Evolutionary conservation across 2,797 vertebrate genomes (phyloP).

Genomic region (Ctenochaetus hawaiiensis): DNA sequence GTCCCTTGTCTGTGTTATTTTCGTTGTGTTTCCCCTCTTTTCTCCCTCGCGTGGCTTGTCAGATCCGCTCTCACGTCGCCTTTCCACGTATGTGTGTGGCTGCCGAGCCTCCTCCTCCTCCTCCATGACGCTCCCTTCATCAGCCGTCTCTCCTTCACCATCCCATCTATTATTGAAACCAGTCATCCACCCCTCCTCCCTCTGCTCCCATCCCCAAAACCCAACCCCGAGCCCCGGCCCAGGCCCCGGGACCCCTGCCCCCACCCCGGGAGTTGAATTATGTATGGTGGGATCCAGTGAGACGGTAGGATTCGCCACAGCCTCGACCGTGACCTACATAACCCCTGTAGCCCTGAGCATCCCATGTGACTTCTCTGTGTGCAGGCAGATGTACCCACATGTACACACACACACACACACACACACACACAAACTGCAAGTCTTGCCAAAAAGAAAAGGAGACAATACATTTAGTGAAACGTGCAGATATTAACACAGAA

Average conservation of each 20-base stretch:
- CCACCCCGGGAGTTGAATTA: conserved; percentile 85
- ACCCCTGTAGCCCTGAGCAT: conserved; percentile 84
- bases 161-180: conserved; percentile 88
- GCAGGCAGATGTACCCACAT: conserved; percentile 57
- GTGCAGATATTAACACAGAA: conserved; percentile 8
- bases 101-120: conserved; percentile 24
- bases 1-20: conserved; percentile 48
- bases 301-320: conserved; percentile 76
- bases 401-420: conserved; percentile 13
- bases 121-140: conserved; percentile 52
- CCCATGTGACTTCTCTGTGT: conserved; percentile 73
- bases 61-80: conserved; percentile 60
- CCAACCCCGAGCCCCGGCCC: conserved; percentile 57
- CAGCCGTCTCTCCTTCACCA: conserved; percentile 75
- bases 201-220: conserved; percentile 43
- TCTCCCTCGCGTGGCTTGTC: conserved; percentile 55
- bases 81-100: conserved; percentile 38
- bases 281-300: conserved; percentile 84
- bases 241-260: conserved; percentile 73
- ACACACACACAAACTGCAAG: background rate
- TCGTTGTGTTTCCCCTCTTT: conserved; percentile 38
- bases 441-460: background rate
- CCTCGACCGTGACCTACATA: conserved; percentile 87
- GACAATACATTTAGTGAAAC: conserved; percentile 30
- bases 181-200: conserved; percentile 71